phyloP scores from a whole-genome alignment of 2,113 vertebrate genomes.

The Choloepus hoffmanni region DNA sequence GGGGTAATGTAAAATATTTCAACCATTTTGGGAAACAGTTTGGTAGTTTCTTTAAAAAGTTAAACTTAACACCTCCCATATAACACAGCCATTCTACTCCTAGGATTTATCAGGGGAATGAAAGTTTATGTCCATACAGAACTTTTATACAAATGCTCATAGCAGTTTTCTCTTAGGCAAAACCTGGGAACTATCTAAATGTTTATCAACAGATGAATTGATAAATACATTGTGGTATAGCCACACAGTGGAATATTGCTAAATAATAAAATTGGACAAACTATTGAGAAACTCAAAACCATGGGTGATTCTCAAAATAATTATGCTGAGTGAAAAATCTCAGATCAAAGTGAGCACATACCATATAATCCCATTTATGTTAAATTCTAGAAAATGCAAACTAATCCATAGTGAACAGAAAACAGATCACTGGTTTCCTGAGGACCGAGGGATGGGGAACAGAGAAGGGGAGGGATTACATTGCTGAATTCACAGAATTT shows the following conservation, averaged over 20 bases:
- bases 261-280: too few species aligned
- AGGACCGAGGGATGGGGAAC: neutral
- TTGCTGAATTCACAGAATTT: too few species aligned
- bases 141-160: neutral
- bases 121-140: too few species aligned
- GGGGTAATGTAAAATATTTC: neutral
- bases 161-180: neutral
- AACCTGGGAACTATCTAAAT: neutral
- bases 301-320: too few species aligned
- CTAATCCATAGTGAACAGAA: neutral
- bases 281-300: neutral
- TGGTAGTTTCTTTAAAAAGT: neutral
- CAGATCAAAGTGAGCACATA: neutral
- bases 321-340: neutral
- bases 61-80: fast-evolving
- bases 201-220: neutral
- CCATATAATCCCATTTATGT: fast-evolving
- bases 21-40: neutral
- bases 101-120: too few species aligned
- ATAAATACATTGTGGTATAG: too few species aligned
- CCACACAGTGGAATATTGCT: neutral
- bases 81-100: neutral
- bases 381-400: neutral
- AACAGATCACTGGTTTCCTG: neutral
- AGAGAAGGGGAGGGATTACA: too few species aligned